Evolutionary conservation across 2,888 invertebrate species (phyloP), one percentile per base, ranked within the genome.

Genomic region (Heliconius charithonia): DNA sequence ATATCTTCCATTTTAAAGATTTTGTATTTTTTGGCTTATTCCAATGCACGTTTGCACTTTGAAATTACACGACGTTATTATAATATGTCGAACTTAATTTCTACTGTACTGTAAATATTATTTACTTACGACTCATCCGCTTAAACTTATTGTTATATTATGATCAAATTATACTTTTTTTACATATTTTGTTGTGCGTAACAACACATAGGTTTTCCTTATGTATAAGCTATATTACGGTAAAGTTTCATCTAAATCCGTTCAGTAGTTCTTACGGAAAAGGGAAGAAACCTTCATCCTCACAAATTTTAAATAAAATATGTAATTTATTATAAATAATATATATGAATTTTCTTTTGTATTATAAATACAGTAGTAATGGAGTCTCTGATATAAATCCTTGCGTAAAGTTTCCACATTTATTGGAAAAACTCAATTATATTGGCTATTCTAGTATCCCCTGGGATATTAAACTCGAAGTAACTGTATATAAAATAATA

Each of bases 371-470:
- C 45, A 45, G 37, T 45, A 45, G 45, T 45, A 45, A 4, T 32
- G 32, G 3, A 63, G 63, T 63, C 25, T 63, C 63, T 27, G 63
- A 63, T 63, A 63, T 63, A 63, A 27, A 63, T 63, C 27, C 63
- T 63, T 32, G 32, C 22, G 66, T 32, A 22, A 29, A 29, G 66
- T 66, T 66, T 66, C 12, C 13, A 37, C 66, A 66, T 37, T 66
- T n/a, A n/a, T 66, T 37, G 29, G 32, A 66, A 66, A 32, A 19
- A 29, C 4, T 66, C 32, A 22, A 66, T 66, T 66, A 66, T 66
- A 66, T 66, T 32, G 10, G 37, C 66, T n/a, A 37, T 66, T 66
- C 66, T 22, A 32, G 16, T 66, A 66, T 19, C 65, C 66, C n/a
- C 10, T 16, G 22, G 66, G 32, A 37, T 37, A 37, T 66, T 66